Evolutionary conservation across 2,113 vertebrate species (phyloP).

Genomic region (Plecotus auritus): DNA sequence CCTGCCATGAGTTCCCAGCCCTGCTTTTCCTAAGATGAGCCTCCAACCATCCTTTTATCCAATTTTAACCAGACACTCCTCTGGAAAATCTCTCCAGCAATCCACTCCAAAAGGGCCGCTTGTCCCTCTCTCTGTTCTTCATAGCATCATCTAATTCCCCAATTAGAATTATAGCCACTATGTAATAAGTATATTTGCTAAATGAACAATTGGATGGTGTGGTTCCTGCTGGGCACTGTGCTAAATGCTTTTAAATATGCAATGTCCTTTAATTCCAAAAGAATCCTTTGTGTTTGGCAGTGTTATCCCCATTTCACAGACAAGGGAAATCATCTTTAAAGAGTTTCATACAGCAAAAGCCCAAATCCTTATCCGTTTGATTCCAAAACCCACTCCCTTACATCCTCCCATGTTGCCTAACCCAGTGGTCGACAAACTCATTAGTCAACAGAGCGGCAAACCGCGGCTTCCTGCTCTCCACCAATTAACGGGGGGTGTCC

Average conservation of each 20-base stretch:
- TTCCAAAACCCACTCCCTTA: neutral
- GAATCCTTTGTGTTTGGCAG: neutral
- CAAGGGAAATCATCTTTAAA: neutral
- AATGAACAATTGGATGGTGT: neutral
- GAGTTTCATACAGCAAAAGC: neutral
- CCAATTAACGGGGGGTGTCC: neutral
- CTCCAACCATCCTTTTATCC: neutral
- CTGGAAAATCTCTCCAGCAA: neutral
- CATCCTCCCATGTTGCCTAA: accelerated
- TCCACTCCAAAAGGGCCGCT: neutral
- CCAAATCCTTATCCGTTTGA: neutral
- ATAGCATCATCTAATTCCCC: neutral
- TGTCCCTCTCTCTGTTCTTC: neutral
- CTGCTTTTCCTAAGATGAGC: neutral
- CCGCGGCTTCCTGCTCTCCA: neutral
- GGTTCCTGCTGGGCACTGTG: neutral
- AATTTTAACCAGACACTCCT: neutral
- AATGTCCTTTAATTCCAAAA: neutral
- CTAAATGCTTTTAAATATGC: neutral
- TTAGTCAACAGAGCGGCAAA: no score
- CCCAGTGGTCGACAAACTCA: no score
- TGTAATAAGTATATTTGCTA: neutral
- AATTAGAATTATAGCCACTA: neutral
- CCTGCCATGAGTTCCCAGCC: neutral
- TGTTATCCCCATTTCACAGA: neutral